phyloP scores from a whole-genome alignment of 2,797 vertebrate species.

The Eleutherodactylus coqui region DNA sequence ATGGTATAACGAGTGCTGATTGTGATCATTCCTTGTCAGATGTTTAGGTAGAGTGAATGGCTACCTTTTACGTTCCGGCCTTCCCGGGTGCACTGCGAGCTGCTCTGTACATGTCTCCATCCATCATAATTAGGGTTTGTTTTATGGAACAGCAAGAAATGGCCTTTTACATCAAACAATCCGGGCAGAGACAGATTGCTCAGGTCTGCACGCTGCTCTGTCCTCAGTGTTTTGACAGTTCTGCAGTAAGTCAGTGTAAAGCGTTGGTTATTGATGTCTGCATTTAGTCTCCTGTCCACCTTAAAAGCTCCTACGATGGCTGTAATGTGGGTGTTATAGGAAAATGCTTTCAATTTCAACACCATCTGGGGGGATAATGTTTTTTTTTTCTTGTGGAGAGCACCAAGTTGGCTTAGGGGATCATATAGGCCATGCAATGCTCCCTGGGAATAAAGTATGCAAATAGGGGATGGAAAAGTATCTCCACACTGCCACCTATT shows the following conservation, averaged over 20 bases:
- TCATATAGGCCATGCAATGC: too few species aligned
- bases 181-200: conserved; percentile 44
- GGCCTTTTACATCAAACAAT: conserved; percentile 59
- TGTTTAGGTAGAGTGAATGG: conserved; percentile 48
- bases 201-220: conserved; percentile 10
- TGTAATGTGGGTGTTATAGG: neutral
- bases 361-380: too few species aligned
- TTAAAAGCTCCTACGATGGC: conserved; percentile 6
- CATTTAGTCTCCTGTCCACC: conserved; percentile 30
- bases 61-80: conserved; percentile 43
- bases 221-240: conserved; percentile 52
- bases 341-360: neutral
- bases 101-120: conserved; percentile 40
- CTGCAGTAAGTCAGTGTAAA: conserved; percentile 25
- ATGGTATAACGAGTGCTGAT: conserved; percentile 52
- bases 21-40: conserved; percentile 56
- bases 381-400: too few species aligned
- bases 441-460: too few species aligned
- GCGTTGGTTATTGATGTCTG: conserved; percentile 32
- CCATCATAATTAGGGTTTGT: conserved; percentile 61
- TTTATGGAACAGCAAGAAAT: conserved; percentile 58
- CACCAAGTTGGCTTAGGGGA: too few species aligned
- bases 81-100: conserved; percentile 4
- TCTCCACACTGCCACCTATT: too few species aligned
- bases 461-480: too few species aligned